These are phyloP conservation scores for Heliothis subflexa DNA, from an alignment of 1,140 invertebrate genomes.

Conservation along the genomic window DNA sequence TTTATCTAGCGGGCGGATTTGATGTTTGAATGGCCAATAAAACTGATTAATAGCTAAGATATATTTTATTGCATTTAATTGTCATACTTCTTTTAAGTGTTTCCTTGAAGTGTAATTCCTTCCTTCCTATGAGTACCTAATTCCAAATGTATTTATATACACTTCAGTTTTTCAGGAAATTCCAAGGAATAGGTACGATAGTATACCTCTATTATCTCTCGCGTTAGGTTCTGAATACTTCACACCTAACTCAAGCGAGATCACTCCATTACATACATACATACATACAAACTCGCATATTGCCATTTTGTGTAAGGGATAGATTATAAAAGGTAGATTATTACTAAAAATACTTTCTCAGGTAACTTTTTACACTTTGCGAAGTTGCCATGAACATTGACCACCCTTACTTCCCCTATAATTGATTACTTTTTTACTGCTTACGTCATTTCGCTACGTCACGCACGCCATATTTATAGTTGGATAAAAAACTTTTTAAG, in stretches of 20 bases:
- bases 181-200: too few species aligned
- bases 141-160: too few species aligned
- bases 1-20: neutral
- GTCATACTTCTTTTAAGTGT: too few species aligned
- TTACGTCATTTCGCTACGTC: constrained; percentile 6
- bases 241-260: too few species aligned
- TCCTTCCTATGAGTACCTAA: too few species aligned
- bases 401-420: neutral
- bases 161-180: too few species aligned
- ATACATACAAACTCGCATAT: too few species aligned
- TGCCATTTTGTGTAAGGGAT: too few species aligned
- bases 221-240: too few species aligned
- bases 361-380: neutral
- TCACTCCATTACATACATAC: too few species aligned
- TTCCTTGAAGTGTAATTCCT: too few species aligned
- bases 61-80: neutral
- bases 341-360: neutral
- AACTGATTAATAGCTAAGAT: neutral
- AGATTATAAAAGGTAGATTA: neutral
- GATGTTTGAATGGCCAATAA: constrained; percentile 1
- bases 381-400: constrained; percentile 1
- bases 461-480: neutral
- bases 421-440: constrained; percentile 23
- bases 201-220: too few species aligned
- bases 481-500: neutral